Percentiles rank a stretch among this genome's conserved stretches.
phyloP scores from a whole-genome alignment of 2,797 vertebrate species.

The Cyprinodon diabolis region DNA sequence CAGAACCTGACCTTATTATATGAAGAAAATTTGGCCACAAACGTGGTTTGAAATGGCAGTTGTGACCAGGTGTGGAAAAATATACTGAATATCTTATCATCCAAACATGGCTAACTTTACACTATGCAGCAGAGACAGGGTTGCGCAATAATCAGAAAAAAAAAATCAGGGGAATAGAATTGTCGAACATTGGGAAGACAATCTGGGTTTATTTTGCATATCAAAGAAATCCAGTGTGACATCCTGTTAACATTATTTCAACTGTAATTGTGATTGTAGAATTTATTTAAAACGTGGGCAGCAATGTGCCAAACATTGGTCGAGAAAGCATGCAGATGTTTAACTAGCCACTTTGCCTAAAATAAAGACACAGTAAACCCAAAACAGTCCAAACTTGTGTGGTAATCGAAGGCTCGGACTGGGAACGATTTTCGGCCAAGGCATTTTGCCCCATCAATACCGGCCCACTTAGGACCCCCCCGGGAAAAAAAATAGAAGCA shows the following conservation, averaged over 20 bases:
- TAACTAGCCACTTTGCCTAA: conserved; percentile 9
- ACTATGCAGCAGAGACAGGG: background rate
- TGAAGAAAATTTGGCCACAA: conserved; percentile 8
- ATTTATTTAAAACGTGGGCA: background rate
- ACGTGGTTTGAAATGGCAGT: conserved; percentile 2
- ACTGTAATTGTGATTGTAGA: too few relatives aligned
- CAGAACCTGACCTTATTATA: background rate
- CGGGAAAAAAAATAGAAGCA: too few relatives aligned
- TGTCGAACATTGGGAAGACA: too few relatives aligned
- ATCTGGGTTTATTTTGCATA: too few relatives aligned
- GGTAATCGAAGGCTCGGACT: background rate
- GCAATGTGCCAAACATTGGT: conserved; percentile 5
- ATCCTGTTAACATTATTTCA: too few relatives aligned
- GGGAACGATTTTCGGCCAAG: too few relatives aligned
- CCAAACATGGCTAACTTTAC: background rate
- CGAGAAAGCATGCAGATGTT: conserved; percentile 18
- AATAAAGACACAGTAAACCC: conserved; percentile 37
- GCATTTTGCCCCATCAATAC: too few relatives aligned
- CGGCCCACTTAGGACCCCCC: too few relatives aligned
- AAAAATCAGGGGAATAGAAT: background rate
- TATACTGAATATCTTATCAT: background rate
- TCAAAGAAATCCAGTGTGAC: too few relatives aligned
- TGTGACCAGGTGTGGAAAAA: conserved; percentile 12
- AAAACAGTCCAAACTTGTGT: conserved; percentile 40
- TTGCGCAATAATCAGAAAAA: background rate